phyloP scores from a whole-genome alignment of 2,797 vertebrate species.

The Hippoglossus hippoglossus region DNA sequence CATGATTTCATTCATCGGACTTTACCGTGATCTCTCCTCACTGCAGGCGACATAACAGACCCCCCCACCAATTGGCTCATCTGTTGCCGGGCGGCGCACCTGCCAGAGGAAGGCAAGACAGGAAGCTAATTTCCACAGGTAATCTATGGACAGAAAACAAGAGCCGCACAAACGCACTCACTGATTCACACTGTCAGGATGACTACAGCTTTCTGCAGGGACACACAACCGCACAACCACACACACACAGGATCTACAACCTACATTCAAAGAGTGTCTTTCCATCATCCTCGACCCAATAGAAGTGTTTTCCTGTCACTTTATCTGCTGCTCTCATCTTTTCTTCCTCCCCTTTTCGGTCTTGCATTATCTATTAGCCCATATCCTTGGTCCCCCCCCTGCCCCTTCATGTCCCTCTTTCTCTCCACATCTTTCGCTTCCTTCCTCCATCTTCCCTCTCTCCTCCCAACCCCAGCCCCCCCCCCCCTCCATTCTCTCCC shows the following conservation, averaged over 20 bases:
- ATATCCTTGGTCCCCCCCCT: slow-evolving; percentile 5
- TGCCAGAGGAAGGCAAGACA: slow-evolving; percentile 3
- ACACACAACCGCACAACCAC: slow-evolving; percentile 3
- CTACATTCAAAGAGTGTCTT: slow-evolving; percentile 22
- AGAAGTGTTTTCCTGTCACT: slow-evolving; percentile 21
- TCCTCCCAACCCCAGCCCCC: slow-evolving; percentile 1
- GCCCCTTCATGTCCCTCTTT: background rate
- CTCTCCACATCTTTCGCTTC: slow-evolving; percentile 9
- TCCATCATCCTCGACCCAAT: slow-evolving; percentile 14
- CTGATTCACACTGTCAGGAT: background rate
- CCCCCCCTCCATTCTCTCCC: slow-evolving; percentile 30
- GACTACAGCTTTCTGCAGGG: background rate
- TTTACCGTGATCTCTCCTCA: slow-evolving; percentile 20
- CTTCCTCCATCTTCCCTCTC: slow-evolving; percentile 3
- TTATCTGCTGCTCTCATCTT: slow-evolving; percentile 42
- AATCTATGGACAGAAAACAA: slow-evolving; percentile 39
- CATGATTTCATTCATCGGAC: background rate
- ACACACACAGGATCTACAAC: slow-evolving; percentile 34
- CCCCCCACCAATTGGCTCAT: slow-evolving; percentile 47
- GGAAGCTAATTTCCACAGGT: slow-evolving; percentile 40
- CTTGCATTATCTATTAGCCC: slow-evolving; percentile 25
- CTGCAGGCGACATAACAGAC: slow-evolving; percentile 21
- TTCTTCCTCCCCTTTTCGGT: background rate
- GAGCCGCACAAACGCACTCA: background rate
- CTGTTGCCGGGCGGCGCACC: slow-evolving; percentile 51